Conservation (phyloP, 2,888 invertebrate species). For the Laothoe populi region DNA sequence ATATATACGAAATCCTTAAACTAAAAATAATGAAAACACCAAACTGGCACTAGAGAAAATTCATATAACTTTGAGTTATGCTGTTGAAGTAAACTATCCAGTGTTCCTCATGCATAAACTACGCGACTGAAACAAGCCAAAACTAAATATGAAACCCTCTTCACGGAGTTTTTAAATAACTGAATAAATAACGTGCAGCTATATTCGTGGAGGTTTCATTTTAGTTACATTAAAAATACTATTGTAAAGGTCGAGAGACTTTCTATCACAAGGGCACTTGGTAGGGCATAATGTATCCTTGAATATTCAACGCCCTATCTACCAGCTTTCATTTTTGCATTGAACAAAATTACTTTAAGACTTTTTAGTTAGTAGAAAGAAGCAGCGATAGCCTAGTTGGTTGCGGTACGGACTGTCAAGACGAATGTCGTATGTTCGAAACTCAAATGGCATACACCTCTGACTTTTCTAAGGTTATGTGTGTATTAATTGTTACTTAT, state of each 20-base stretch:
- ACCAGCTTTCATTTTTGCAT: constrained; percentile 2
- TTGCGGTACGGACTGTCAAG: too few species aligned
- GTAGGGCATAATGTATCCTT: constrained; percentile 5
- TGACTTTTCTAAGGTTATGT: too few species aligned
- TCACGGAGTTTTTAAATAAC: not conserved
- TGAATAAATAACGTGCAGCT: not conserved
- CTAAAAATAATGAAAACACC: not conserved
- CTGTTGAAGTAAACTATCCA: not conserved
- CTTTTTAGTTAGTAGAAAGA: too few species aligned
- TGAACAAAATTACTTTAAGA: too few species aligned
- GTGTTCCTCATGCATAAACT: not conserved
- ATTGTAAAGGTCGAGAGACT: constrained; percentile 5
- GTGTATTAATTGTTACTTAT: too few species aligned
- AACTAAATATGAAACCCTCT: not conserved
- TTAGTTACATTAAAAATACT: constrained; percentile 7
- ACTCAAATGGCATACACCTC: too few species aligned
- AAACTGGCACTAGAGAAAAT: not conserved
- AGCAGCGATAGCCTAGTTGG: too few species aligned
- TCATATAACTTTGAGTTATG: not conserved
- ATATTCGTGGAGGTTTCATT: not conserved
- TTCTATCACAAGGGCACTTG: not conserved
- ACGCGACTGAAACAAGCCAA: not conserved
- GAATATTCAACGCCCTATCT: constrained; percentile 16
- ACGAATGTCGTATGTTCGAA: too few species aligned
- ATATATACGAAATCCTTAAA: not conserved